Evolutionary conservation across 1,140 invertebrate species (phyloP).

Genomic region (Hormaphis cornu): DNA sequence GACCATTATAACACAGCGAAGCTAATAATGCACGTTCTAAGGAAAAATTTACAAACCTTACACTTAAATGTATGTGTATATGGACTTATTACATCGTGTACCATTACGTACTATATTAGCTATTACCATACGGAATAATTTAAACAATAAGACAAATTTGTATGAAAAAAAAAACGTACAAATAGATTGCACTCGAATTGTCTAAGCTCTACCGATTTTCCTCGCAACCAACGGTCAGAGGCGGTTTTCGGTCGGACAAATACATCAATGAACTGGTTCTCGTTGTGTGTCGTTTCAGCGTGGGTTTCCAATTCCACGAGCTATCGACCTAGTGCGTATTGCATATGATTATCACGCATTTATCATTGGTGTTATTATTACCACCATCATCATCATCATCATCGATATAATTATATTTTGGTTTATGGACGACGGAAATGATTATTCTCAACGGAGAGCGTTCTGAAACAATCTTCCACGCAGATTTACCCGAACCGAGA

Average conservation of each 20-base stretch:
- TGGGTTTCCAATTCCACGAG: background rate
- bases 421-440: background rate
- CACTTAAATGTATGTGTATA: too few species aligned
- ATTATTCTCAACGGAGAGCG: background rate
- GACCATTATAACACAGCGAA: too few species aligned
- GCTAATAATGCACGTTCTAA: too few species aligned
- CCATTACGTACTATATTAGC: too few species aligned
- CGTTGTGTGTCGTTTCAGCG: background rate
- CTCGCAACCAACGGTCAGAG: background rate
- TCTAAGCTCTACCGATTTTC: background rate
- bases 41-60: too few species aligned
- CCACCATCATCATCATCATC: too few species aligned
- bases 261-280: constrained; percentile 13
- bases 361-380: background rate
- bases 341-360: background rate
- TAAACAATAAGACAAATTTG: too few species aligned
- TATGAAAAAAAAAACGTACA: too few species aligned
- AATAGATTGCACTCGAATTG: too few species aligned
- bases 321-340: background rate
- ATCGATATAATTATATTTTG: too few species aligned
- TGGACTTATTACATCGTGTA: too few species aligned
- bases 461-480: background rate
- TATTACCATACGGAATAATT: too few species aligned
- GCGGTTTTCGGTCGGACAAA: background rate
- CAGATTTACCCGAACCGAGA: background rate